Base-by-base conservation (phyloP, 2,797 vertebrate genomes). In the Eospalax fontanierii region DNA sequence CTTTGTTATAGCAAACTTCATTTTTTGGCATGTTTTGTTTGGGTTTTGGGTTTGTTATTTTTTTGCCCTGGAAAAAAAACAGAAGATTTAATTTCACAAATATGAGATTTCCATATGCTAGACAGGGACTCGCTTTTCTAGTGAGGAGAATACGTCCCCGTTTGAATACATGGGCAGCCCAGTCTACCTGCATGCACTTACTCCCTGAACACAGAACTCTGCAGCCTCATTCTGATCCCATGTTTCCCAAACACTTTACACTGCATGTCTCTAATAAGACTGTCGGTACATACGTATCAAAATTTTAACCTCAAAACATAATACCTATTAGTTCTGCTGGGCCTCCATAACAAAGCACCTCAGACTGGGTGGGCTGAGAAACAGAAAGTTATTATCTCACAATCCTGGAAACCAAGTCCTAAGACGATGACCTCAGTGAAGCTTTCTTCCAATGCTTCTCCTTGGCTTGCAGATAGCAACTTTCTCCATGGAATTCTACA, bases 301-400 rank as follows among this genome's bases (percentile, higher is more conserved):
- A 92, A 70, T 73, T 30, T 83, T 92, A 92, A 90, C 40, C 63
- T 28, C 71, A 74, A 28, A 68, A 81, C 61, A 38, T 78, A 76
- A 66, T 35, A 71, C 8, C 14, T 70, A 22, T 14, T 84, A 70
- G 76, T 70, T 87, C 84, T 8, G 26, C 54, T 65, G 87, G 14
- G 8, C 35, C 59, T 30, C 70, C 70, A 38, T 63, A 71, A 89
- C 68, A 38, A 66, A 92, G 12, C 22, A 66, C 30, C 33, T 59
- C 22, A n/a, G n/a, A n/a, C n/a, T n/a, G n/a, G n/a, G n/a, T n/a
- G n/a, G n/a, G n/a, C n/a, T n/a, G n/a, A n/a, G 57, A 79, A 71
- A 43, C 24, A 83, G 65, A 63, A 75, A 93, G 9, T 30, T 26
- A 19, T 74, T 88, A 33, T 33, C 78, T 75, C 73, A 30, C 22